Evolutionary conservation across 2,797 vertebrate genomes (phyloP).

Genomic region (Acrossocheilus wenchowensis): DNA sequence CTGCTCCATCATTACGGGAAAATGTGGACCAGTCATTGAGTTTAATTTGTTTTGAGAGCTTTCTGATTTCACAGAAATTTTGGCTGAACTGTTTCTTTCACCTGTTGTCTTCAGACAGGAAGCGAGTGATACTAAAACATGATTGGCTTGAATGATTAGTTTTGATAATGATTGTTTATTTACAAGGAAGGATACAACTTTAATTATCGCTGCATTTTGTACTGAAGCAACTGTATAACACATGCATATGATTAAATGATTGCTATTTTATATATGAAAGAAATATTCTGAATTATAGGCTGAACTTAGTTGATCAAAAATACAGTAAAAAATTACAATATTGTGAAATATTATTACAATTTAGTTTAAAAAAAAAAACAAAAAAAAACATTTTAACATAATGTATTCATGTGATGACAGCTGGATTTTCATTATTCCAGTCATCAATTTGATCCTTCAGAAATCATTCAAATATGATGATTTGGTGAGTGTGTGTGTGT

Average conservation of each 20-base stretch:
- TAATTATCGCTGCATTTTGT: no score
- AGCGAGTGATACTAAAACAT: background rate
- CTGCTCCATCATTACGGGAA: background rate
- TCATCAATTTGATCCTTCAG: background rate
- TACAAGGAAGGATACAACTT: background rate
- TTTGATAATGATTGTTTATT: background rate
- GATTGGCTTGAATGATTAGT: background rate
- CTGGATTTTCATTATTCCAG: no score
- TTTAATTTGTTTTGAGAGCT: background rate
- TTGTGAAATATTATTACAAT: background rate
- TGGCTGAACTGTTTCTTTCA: background rate
- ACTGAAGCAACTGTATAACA: background rate
- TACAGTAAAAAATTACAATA: background rate
- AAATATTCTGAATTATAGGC: background rate
- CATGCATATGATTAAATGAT: background rate
- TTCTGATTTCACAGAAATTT: background rate
- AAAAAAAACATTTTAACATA: no score
- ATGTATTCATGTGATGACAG: no score
- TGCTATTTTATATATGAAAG: background rate
- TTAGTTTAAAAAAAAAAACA: no score
- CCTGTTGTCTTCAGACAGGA: background rate
- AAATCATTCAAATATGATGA: background rate
- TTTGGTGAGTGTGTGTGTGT: no score
- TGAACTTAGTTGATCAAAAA: background rate
- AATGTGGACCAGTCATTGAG: background rate